These are phyloP conservation scores for Melanostoma mellinum DNA, from an alignment of 2,888 invertebrate species.

Conservation along the genomic window DNA sequence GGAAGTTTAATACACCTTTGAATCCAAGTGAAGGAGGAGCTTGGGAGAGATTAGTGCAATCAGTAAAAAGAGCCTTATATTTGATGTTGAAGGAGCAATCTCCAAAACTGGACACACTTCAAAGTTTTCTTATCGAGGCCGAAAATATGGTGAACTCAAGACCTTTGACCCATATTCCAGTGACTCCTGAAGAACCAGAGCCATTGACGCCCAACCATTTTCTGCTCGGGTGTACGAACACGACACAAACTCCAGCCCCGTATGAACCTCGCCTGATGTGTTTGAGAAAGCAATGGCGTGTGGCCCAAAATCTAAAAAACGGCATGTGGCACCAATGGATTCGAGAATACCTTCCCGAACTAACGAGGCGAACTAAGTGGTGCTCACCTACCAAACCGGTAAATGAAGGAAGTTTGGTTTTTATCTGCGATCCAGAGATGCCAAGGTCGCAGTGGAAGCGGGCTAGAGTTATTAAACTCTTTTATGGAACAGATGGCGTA, in stretches of 20 bases:
- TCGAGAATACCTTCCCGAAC: constrained; percentile 36
- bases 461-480: constrained; percentile 18
- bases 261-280: constrained; percentile 22
- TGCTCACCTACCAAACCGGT: constrained; percentile 18
- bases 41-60: constrained; percentile 37
- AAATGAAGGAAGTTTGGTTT: constrained; percentile 26
- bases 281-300: constrained; percentile 1
- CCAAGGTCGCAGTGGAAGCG: constrained; percentile 33
- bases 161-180: constrained; percentile 40
- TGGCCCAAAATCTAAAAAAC: constrained; percentile 5
- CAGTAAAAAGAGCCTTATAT: background rate
- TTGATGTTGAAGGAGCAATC: constrained; percentile 19
- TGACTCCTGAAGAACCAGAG: constrained; percentile 23
- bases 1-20: constrained; percentile 38
- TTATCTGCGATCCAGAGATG: constrained; percentile 29
- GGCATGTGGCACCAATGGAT: constrained; percentile 16
- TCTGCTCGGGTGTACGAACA: constrained; percentile 9
- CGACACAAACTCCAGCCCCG: constrained; percentile 27
- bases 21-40: constrained; percentile 34
- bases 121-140: constrained; percentile 34
- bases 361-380: constrained; percentile 50
- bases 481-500: constrained; percentile 27
- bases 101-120: constrained; percentile 42
- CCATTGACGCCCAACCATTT: constrained; percentile 45
- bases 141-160: constrained; percentile 44